These are phyloP conservation scores for Rhizomys pruinosus DNA, from an alignment of 2,113 vertebrate species.

Conservation along the genomic window DNA sequence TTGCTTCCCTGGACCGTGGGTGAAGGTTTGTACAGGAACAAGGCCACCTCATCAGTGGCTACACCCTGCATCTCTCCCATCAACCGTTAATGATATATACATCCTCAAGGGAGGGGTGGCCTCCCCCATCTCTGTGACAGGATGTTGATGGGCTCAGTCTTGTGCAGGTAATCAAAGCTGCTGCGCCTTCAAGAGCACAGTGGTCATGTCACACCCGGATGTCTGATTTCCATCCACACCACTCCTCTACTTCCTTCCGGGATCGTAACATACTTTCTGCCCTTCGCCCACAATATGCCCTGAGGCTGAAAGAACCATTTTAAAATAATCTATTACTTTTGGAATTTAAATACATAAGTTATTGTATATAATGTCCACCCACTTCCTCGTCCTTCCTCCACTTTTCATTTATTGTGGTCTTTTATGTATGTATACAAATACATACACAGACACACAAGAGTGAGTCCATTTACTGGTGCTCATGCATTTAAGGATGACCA, in stretches of 20 bases:
- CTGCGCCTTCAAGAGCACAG: neutral
- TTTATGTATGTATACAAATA: no score
- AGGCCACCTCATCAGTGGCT: neutral
- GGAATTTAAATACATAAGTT: no score
- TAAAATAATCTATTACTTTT: neutral
- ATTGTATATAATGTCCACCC: no score
- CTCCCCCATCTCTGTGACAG: neutral
- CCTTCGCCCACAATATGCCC: neutral
- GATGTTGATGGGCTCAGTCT: neutral
- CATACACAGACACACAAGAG: no score
- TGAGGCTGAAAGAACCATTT: neutral
- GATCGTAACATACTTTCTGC: neutral
- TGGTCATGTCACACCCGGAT: neutral
- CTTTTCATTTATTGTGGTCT: no score
- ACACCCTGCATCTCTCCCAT: no score
- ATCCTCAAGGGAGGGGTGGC: no score
- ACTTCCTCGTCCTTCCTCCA: no score
- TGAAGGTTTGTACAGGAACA: neutral
- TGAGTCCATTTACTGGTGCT: no score
- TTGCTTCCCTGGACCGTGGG: neutral
- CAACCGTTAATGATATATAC: no score
- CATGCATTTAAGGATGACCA: no score
- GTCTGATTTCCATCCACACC: neutral
- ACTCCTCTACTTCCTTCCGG: neutral
- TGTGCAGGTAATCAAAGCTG: no score